phyloP scores from a whole-genome alignment of 2,888 invertebrate species.

The Oxytorus armatus region DNA sequence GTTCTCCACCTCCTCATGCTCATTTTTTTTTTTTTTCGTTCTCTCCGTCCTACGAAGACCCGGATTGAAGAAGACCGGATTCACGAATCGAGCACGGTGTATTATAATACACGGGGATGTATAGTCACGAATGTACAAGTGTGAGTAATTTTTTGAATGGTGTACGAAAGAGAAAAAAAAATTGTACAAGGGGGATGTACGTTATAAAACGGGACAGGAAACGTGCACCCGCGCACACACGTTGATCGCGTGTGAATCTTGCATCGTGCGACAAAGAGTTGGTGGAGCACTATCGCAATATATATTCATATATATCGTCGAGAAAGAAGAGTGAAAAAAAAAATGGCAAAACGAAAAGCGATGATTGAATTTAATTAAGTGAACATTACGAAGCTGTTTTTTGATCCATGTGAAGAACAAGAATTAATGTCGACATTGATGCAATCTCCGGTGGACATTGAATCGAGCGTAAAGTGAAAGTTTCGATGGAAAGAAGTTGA shows the following conservation, averaged over 20 bases:
- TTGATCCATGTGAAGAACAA: not conserved
- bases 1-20: conserved; percentile 56
- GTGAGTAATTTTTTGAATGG: conserved; percentile 50
- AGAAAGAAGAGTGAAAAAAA: not conserved
- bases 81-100: conserved; percentile 51
- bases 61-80: conserved; percentile 70
- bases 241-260: conserved; percentile 60
- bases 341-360: not conserved
- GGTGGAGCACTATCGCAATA: not conserved
- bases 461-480: not conserved
- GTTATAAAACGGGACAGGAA: conserved; percentile 56
- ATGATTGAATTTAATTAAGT: not conserved
- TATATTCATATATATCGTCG: not conserved
- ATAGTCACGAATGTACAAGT: conserved; percentile 18
- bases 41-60: conserved; percentile 35
- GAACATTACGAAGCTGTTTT: too few relatives aligned
- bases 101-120: conserved; percentile 29
- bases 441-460: too few relatives aligned
- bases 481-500: not conserved
- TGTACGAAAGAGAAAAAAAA: conserved; percentile 34
- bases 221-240: conserved; percentile 59
- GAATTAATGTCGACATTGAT: not conserved
- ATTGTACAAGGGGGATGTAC: conserved; percentile 38
- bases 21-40: conserved; percentile 38
- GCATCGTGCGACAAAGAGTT: conserved; percentile 5